phyloP scores from a whole-genome alignment of 2,797 vertebrate genomes.

The Chiloscyllium punctatum region DNA sequence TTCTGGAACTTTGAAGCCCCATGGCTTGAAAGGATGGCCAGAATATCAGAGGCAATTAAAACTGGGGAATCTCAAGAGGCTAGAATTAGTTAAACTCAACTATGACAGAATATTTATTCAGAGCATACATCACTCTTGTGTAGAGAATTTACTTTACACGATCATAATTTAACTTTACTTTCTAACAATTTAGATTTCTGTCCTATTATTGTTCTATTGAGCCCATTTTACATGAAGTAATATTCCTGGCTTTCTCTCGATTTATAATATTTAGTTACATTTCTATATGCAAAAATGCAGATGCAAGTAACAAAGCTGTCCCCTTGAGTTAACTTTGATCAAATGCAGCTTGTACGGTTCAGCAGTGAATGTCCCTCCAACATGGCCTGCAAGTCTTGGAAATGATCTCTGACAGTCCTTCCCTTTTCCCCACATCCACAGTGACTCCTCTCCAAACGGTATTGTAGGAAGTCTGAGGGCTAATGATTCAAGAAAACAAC shows the following conservation, averaged over 20 bases:
- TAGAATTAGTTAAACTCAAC: no score
- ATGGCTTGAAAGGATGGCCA: no score
- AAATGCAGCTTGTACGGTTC: not conserved
- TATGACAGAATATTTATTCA: not conserved
- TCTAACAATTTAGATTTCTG: not conserved
- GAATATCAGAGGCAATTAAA: no score
- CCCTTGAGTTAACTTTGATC: not conserved
- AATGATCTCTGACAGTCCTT: not conserved
- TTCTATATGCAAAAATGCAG: not conserved
- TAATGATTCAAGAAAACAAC: constrained; percentile 7
- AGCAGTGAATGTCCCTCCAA: not conserved
- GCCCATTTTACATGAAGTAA: not conserved
- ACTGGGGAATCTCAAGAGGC: no score
- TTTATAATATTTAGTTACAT: not conserved
- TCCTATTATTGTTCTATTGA: no score
- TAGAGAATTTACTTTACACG: not conserved
- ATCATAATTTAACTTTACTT: not conserved
- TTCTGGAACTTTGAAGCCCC: no score
- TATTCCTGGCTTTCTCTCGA: not conserved
- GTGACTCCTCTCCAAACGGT: not conserved
- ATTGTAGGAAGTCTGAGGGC: not conserved
- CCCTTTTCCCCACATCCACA: not conserved
- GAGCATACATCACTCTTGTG: not conserved
- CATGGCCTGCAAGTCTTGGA: not conserved
- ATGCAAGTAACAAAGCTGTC: not conserved